A percentile compares a stretch with the other conserved stretches of the same genome.
These are phyloP conservation scores for Carabus problematicus DNA, from an alignment of 2,888 invertebrate genomes.

Conservation along the genomic window DNA sequence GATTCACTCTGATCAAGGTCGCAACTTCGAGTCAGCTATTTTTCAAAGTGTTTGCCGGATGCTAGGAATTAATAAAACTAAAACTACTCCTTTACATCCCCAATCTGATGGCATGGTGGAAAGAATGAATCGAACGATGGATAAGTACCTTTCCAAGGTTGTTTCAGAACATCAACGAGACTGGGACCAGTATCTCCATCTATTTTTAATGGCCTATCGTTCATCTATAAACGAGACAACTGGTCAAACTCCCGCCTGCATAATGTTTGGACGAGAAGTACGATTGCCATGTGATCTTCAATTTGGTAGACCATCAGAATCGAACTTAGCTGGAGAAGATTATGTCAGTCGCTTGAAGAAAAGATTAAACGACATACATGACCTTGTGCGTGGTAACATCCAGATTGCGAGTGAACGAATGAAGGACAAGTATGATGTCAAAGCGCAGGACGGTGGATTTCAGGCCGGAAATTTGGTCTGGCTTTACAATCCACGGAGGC, in stretches of 20 bases:
- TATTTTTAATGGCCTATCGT: constrained; percentile 40
- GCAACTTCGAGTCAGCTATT: constrained; percentile 49
- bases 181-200: constrained; percentile 32
- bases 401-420: not conserved
- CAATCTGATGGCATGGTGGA: constrained; percentile 22
- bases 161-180: constrained; percentile 13
- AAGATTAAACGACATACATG: not conserved
- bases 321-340: not conserved
- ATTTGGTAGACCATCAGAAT: not conserved
- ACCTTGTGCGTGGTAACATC: not conserved
- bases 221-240: constrained; percentile 31
- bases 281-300: constrained; percentile 11
- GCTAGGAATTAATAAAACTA: constrained; percentile 47
- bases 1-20: constrained; percentile 49
- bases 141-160: constrained; percentile 9
- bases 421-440: constrained; percentile 1
- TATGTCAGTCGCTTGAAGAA: not conserved
- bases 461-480: not conserved
- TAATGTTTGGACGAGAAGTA: constrained; percentile 9
- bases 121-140: constrained; percentile 21
- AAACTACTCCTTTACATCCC: constrained; percentile 40
- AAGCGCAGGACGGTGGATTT: not conserved
- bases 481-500: not conserved
- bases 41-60: constrained; percentile 46
- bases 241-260: constrained; percentile 2